Base-by-base conservation (phyloP, 2,113 vertebrate species). In the Anolis sagrei region DNA sequence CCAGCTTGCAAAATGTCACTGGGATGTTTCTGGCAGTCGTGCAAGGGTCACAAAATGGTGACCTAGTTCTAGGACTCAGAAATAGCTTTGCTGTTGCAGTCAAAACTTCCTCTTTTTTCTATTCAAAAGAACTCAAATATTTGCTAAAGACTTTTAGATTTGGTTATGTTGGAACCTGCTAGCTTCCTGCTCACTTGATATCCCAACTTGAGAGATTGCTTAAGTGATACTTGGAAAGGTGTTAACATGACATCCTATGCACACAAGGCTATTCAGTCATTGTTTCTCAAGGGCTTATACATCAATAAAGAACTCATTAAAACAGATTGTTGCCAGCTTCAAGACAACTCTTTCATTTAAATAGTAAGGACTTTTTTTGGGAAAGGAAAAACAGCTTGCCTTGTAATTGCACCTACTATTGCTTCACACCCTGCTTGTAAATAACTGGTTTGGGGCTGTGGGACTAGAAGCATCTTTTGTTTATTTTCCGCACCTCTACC, bases 1-100 rank as follows among this genome's bases (percentile, higher is more conserved):
- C 75, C 58, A 81, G 44, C 39, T 64, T 62, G 64, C 70, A 81
- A 81, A 81, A 62, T 23, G 76, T 16, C 34, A 76, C 51, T 74
- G 19, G 18, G 49, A 80, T 16, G n/a, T 79, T 88, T 29, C 39
- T 68, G 2, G 18, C 1, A 0, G 27, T 44, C 4, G 58, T 27
- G 14, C 14, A 27, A 39, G 9, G 49, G 34, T 73, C 13, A 79
- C 72, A 36, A 79, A 44, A 73, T 64, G 8, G 25, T 2, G 4
- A 79, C n/a, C 21, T 27, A 11, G 36, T 19, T 79, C 14, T 27
- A 5, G 36, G n/a, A 66, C 39, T 49, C 58, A 73, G 79, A 32
- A 44, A 23, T 25, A 70, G 25, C 29, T 32, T 44, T 62, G 21
- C 29, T 58, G 23, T 7, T 49, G 18, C 27, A 29, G 61, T 27